phyloP scores from a whole-genome alignment of 2,113 vertebrate species.

The Helogale parvula region DNA sequence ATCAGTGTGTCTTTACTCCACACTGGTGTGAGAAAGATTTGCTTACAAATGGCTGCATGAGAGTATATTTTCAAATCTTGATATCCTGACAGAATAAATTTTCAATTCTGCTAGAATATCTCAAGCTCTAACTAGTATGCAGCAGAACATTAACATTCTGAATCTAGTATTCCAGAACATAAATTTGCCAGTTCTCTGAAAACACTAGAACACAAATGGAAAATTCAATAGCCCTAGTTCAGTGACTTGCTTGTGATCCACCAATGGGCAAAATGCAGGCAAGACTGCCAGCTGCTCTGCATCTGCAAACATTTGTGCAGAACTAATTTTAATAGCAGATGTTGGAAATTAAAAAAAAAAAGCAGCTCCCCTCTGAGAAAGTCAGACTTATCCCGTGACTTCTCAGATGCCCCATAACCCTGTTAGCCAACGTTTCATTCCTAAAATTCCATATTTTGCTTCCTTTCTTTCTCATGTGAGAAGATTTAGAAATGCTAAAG shows the following conservation, averaged over 20 bases:
- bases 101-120: conserved; percentile 33
- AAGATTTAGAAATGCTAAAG: conserved; percentile 57
- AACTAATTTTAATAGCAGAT: conserved; percentile 78
- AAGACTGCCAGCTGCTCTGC: conserved; percentile 66
- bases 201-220: conserved; percentile 57
- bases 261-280: conserved; percentile 29
- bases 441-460: conserved; percentile 70
- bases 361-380: conserved; percentile 60
- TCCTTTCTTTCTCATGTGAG: conserved; percentile 48
- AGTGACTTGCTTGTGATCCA: conserved; percentile 56
- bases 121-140: not conserved
- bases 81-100: conserved; percentile 51
- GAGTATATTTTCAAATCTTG: conserved; percentile 36
- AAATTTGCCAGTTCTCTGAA: conserved; percentile 65
- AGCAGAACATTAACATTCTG: conserved; percentile 54
- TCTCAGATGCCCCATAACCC: conserved; percentile 70
- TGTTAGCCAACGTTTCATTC: conserved; percentile 65
- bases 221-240: conserved; percentile 51
- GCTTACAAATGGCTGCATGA: not conserved
- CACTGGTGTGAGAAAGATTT: conserved; percentile 19
- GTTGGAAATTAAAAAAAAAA: conserved; percentile 56
- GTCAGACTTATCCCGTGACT: conserved; percentile 62
- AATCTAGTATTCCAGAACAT: conserved; percentile 32
- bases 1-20: conserved; percentile 47
- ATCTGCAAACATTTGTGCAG: conserved; percentile 77